These are phyloP conservation scores for Platycheirus rosarum DNA, from an alignment of 2,888 invertebrate species.

Conservation along the genomic window DNA sequence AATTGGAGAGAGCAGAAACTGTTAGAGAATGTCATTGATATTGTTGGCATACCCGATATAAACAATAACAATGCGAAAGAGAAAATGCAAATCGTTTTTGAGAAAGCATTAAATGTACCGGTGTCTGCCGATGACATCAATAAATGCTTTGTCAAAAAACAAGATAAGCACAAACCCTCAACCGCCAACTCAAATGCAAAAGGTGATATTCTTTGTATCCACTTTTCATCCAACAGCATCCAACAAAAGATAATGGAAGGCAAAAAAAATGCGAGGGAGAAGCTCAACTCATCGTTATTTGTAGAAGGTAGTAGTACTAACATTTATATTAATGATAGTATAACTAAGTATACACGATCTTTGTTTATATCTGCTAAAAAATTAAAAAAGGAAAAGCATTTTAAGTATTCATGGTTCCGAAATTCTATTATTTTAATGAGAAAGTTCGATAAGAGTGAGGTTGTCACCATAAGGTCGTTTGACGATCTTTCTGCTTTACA, in stretches of 20 bases:
- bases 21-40: constrained; percentile 11
- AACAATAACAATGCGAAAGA: constrained; percentile 14
- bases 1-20: constrained; percentile 37
- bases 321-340: too few relatives aligned
- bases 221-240: not conserved
- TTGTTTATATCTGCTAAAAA: not conserved
- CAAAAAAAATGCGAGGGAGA: not conserved
- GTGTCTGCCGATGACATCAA: too few relatives aligned
- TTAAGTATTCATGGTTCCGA: not conserved
- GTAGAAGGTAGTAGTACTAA: too few relatives aligned
- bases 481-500: too few relatives aligned
- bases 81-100: constrained; percentile 3
- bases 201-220: too few relatives aligned
- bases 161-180: too few relatives aligned
- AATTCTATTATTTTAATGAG: constrained; percentile 1
- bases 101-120: not conserved
- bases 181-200: too few relatives aligned
- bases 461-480: too few relatives aligned
- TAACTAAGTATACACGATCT: not conserved
- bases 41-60: constrained; percentile 21
- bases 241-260: not conserved
- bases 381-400: not conserved
- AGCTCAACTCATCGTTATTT: too few relatives aligned
- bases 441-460: too few relatives aligned
- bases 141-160: too few relatives aligned